Percentiles rank a stretch among this genome's conserved stretches.
phyloP scores from a whole-genome alignment of 2,888 invertebrate species.

The Tetheella fluctuosa region DNA sequence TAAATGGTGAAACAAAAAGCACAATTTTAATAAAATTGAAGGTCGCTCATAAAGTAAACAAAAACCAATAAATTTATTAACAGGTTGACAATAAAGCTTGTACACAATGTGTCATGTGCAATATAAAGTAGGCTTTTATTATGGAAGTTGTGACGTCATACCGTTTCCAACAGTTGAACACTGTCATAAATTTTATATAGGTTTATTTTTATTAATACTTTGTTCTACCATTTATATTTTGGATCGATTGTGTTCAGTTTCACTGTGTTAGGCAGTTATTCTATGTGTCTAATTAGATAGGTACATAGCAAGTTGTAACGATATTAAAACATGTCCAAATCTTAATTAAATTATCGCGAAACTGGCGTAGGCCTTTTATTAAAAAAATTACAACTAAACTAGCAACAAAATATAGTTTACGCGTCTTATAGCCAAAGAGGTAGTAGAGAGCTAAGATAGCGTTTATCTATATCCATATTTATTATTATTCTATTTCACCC shows the following conservation, averaged over 20 bases:
- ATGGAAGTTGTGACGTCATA: conserved; percentile 10
- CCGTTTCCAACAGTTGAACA: neutral
- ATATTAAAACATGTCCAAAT: too few relatives aligned
- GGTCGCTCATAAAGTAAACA: neutral
- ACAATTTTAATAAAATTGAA: neutral
- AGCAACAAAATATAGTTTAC: too few relatives aligned
- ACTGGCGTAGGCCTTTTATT: too few relatives aligned
- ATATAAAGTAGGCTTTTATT: conserved; percentile 12
- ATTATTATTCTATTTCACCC: too few relatives aligned
- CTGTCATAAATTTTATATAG: neutral
- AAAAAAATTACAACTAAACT: too few relatives aligned
- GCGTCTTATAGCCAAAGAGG: too few relatives aligned
- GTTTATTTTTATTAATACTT: neutral
- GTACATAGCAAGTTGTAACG: too few relatives aligned
- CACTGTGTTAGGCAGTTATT: too few relatives aligned
- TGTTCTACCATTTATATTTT: neutral
- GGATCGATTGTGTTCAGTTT: neutral
- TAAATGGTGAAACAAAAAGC: neutral
- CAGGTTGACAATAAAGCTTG: neutral
- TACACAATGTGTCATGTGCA: neutral
- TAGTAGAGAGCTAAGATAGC: too few relatives aligned
- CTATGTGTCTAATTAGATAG: too few relatives aligned
- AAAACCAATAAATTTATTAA: conserved; percentile 10
- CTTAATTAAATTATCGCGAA: too few relatives aligned
- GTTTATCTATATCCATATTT: too few relatives aligned